Conservation (phyloP, 2,113 vertebrate genomes). For the Rhodinocichla rosea region DNA sequence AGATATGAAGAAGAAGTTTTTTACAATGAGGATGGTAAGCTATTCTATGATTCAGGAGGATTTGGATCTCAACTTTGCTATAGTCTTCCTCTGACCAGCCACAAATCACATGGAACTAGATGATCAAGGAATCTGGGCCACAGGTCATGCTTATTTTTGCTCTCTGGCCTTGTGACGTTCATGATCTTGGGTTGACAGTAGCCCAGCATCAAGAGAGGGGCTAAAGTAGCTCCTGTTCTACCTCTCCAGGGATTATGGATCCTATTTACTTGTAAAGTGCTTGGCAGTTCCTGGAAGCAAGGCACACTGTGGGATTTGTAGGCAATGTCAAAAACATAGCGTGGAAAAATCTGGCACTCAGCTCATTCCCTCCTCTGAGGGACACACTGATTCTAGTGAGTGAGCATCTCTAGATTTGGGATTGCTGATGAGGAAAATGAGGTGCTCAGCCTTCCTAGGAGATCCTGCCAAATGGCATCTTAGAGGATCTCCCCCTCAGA, state of each 20-base stretch:
- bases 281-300: background rate
- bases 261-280: background rate
- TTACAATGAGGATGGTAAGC: background rate
- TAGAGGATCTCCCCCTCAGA: background rate
- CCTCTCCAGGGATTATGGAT: background rate
- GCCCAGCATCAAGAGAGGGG: background rate
- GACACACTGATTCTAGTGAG: fast-evolving
- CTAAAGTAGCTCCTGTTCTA: background rate
- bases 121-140: background rate
- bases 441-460: background rate
- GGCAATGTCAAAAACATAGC: background rate
- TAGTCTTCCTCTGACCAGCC: background rate
- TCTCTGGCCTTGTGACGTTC: background rate
- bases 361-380: background rate
- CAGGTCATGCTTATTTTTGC: background rate
- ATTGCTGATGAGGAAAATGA: background rate
- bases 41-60: background rate
- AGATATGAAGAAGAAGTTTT: background rate
- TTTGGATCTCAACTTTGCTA: background rate
- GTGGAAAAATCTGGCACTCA: background rate
- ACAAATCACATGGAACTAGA: background rate
- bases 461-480: fast-evolving
- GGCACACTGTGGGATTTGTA: background rate
- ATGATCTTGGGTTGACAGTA: background rate
- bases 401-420: background rate